A percentile compares a stretch with the other conserved stretches of the same genome.
Evolutionary conservation across 2,797 vertebrate species (phyloP).

Genomic region (Borostomias antarcticus): DNA sequence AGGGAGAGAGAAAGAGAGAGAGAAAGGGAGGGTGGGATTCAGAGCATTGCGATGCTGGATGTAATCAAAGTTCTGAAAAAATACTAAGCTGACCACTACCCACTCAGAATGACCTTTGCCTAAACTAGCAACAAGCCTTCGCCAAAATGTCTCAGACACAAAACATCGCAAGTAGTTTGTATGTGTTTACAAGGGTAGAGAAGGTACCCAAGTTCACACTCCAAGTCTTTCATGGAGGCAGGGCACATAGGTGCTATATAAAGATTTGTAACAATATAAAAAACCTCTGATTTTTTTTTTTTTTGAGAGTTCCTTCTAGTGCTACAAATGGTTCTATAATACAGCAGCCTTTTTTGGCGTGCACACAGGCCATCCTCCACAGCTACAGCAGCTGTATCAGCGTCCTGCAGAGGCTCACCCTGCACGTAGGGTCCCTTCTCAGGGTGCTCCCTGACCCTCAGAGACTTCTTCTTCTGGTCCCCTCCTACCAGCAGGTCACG

Average conservation of each 20-base stretch:
- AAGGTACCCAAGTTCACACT: neutral
- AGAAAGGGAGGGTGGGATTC: conserved; percentile 10
- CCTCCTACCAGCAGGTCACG: conserved; percentile 85
- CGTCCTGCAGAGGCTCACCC: conserved; percentile 76
- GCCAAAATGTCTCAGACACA: neutral
- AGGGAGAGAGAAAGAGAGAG: conserved; percentile 15
- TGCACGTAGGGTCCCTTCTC: conserved; percentile 96
- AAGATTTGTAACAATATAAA: too few relatives aligned
- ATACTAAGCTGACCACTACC: conserved; percentile 30
- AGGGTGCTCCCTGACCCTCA: conserved; percentile 93
- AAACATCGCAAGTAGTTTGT: neutral
- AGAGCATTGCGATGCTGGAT: conserved; percentile 25
- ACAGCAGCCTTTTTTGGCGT: neutral
- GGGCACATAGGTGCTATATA: too few relatives aligned
- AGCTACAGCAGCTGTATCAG: neutral
- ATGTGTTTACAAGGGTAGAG: neutral
- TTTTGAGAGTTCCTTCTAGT: too few relatives aligned
- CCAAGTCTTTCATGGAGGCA: neutral
- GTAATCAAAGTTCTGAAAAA: conserved; percentile 37
- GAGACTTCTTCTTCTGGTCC: conserved; percentile 84
- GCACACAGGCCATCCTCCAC: neutral
- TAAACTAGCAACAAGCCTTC: conserved; percentile 4
- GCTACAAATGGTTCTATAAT: too few relatives aligned
- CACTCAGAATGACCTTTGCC: conserved; percentile 26
- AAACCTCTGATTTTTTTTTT: too few relatives aligned